Evolutionary conservation across 2,888 invertebrate genomes (phyloP).

Genomic region (Muscina levida): DNA sequence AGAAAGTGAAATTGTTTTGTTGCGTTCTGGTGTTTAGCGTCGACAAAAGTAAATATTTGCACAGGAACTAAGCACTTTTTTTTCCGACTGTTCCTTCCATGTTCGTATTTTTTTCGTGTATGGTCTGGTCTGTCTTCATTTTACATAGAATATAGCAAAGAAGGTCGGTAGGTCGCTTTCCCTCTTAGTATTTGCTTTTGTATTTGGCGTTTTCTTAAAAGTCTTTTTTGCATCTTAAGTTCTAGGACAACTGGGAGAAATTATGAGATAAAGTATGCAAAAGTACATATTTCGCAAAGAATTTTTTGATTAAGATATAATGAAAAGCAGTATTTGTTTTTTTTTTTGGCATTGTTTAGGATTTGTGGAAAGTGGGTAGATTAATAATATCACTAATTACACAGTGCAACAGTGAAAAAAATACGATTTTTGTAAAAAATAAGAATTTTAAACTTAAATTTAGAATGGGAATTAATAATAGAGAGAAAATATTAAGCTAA

Average conservation of each 20-base stretch:
- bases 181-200: not conserved
- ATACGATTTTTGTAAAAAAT: too few species aligned
- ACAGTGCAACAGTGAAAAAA: too few species aligned
- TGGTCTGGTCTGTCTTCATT: slow-evolving; percentile 1
- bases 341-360: too few species aligned
- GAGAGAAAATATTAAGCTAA: too few species aligned
- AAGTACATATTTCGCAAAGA: not conserved
- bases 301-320: slow-evolving; percentile 24
- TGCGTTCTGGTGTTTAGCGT: not conserved
- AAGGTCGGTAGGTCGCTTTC: not conserved
- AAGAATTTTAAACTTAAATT: too few species aligned
- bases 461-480: too few species aligned
- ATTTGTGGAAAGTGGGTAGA: too few species aligned
- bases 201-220: not conserved
- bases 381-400: too few species aligned
- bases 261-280: not conserved
- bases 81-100: not conserved
- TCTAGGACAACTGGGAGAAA: too few species aligned
- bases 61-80: slow-evolving; percentile 17
- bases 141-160: not conserved
- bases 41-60: slow-evolving; percentile 22
- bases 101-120: not conserved
- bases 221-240: not conserved
- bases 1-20: not conserved
- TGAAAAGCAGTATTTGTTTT: too few species aligned